Base-by-base conservation (phyloP, 92 coral and sea anemone species). In the Palythoa heliodiscus region DNA sequence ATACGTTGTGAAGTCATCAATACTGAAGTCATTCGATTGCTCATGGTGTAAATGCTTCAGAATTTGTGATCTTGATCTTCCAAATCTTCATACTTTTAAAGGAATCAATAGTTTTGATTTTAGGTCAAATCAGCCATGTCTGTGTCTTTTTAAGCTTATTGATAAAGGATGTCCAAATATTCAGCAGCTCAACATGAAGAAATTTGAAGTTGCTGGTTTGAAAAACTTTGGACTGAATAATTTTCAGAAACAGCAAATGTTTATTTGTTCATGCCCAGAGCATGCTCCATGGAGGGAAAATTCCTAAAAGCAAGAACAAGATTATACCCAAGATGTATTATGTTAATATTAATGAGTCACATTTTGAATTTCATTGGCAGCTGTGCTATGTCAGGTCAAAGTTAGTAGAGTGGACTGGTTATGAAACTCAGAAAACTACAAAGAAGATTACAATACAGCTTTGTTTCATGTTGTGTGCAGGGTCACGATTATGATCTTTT, bases 121-220 rank as follows among this genome's bases (percentile, higher is more conserved):
- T 25, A 86, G 64, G 52, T 67, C 16, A 54, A 39, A 77, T 69
- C 72, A 66, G 15, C 84, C 84, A 0, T 80, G 84, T 55, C 83
- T 86, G 16, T 93, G 95, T 68, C 76, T 93, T 64, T 93, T 88
- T 73, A 86, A 83, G 7, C 38, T 90, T 54, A 83, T 90, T 29
- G 75, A 75, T 20, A 72, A 78, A 23, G 95, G 95, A 0, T 93
- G 95, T 47, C 95, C 95, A 1, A 70, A 52, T 11, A 77, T 93
- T 60, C 77, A 50, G 53, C 85, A 77, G 52, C 87, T 93, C 2
- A 93, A 93, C 71, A 40, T 40, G 38, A 76, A 74, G 38, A 82
- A 83, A n/a, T 90, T 90, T 22, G 50, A 15, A 35, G 71, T 52
- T 39, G 69, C 92, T 52, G 95, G 95, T 52, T 72, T 92, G 39